Evolutionary conservation across 2,113 vertebrate genomes (phyloP), one percentile per base, ranked within the genome.

Genomic region (Mola mola): DNA sequence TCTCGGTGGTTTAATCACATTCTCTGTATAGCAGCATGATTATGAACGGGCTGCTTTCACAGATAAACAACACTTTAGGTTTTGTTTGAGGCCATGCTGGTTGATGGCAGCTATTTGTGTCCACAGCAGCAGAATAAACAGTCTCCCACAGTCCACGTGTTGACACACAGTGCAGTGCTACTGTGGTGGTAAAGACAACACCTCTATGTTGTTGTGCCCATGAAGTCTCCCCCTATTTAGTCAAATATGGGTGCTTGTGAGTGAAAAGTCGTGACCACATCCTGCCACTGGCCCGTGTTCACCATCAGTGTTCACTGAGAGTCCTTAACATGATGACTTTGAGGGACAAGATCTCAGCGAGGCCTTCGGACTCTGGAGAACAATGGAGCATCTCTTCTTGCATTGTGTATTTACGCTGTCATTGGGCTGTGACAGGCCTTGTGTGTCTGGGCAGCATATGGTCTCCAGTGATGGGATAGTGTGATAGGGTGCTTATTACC

Each of bases 401-500:
- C 37, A 42, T 26, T 55, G 36, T 81, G 52, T 78, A 59, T 87
- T 85, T 72, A 67, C 26, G 29, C 51, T 80, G 79, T 79, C 50
- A 17, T 11, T 66, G 72, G 34, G 66, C 65, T 75, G 81, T 52
- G 65, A 87, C 82, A 71, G 44, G 75, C 79, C 67, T 82, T 61
- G 1, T 78, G 72, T 75, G 81, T 86, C 85, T 89, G 85, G 61
- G 15, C 74, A 80, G 53, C 85, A 90, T 89, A 90, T 88, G 88
- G 87, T 57, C 58, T 83, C 66, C 84, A 70, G 62, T 72, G 66
- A 72, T 43, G 37, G 56, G 53, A 64, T 43, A 57, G 72, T 37
- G 72, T n/a, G 15, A 31, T 60, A 17, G 31, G 63, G 70, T 66
- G 62, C 52, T 70, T 57, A 65, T 83, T 82, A 75, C 75, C 58